Evolutionary conservation across 2,113 vertebrate species (phyloP).

Genomic region (Colaptes auratus): DNA sequence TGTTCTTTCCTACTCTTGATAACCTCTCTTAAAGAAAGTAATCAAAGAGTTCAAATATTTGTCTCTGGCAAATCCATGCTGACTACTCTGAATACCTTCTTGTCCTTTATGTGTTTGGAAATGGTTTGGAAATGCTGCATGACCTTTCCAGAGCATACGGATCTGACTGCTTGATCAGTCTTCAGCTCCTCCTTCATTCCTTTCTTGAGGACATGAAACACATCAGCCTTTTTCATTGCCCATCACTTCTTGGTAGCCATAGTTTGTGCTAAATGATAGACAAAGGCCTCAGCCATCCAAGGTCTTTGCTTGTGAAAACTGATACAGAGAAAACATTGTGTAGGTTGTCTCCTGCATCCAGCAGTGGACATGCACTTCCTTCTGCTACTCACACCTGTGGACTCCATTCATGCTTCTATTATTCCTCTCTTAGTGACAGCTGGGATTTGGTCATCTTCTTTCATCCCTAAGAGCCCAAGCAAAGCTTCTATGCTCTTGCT

Average conservation of each 20-base stretch:
- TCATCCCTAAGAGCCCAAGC: not conserved
- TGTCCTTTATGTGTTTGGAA: not conserved
- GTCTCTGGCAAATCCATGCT: not conserved
- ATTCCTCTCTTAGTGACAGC: not conserved
- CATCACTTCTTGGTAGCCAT: not conserved
- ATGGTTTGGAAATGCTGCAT: not conserved
- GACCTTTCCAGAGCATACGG: not conserved
- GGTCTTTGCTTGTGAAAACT: not conserved
- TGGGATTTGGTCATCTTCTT: not conserved
- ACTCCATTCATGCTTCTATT: not conserved
- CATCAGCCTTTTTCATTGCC: not conserved
- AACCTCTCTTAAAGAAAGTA: not conserved
- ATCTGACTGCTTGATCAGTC: accelerated
- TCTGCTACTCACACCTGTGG: not conserved
- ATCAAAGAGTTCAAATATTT: not conserved
- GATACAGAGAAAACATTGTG: not conserved
- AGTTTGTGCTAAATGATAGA: not conserved
- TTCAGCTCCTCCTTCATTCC: accelerated
- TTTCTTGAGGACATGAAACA: not conserved
- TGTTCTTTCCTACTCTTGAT: not conserved
- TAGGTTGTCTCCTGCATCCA: not conserved
- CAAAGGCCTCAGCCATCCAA: not conserved
- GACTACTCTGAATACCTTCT: not conserved
- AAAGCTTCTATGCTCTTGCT: not conserved
- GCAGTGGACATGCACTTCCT: not conserved